These are phyloP conservation scores for Nothobranchius furzeri DNA, from an alignment of 2,113 vertebrate species.

Conservation along the genomic window DNA sequence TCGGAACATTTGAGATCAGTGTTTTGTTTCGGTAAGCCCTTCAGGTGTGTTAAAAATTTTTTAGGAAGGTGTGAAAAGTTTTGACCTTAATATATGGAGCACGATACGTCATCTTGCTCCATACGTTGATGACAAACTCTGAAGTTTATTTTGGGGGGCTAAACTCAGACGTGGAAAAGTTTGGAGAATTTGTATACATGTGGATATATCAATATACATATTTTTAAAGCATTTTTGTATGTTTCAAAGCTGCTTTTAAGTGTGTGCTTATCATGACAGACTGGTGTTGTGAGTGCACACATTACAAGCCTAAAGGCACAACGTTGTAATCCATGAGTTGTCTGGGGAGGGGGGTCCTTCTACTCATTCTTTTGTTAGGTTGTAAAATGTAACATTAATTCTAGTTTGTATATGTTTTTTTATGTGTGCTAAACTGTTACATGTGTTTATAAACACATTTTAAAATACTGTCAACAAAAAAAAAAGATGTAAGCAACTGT, in stretches of 20 bases:
- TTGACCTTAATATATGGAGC: slow-evolving; percentile 18
- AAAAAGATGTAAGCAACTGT: slow-evolving; percentile 67
- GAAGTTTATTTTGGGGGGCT: slow-evolving; percentile 24
- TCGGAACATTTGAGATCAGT: neutral
- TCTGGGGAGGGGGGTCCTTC: slow-evolving; percentile 1
- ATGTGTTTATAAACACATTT: slow-evolving; percentile 74
- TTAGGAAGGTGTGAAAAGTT: slow-evolving; percentile 23
- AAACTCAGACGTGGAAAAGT: slow-evolving; percentile 65
- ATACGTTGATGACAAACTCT: slow-evolving; percentile 37
- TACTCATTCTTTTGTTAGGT: slow-evolving; percentile 52
- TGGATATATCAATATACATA: slow-evolving; percentile 83
- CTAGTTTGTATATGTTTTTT: slow-evolving; percentile 75
- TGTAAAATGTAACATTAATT: slow-evolving; percentile 65
- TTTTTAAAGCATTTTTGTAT: slow-evolving; percentile 85
- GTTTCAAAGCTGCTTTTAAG: slow-evolving; percentile 83
- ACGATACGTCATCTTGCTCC: slow-evolving; percentile 14
- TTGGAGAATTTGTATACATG: slow-evolving; percentile 81
- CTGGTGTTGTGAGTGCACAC: slow-evolving; percentile 68
- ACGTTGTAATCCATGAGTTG: slow-evolving; percentile 62
- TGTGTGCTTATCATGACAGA: slow-evolving; percentile 73
- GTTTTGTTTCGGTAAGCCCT: slow-evolving; percentile 56
- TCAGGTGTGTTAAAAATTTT: slow-evolving; percentile 40
- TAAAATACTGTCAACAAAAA: slow-evolving; percentile 52
- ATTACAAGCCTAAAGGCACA: slow-evolving; percentile 71
- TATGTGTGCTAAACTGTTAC: slow-evolving; percentile 71